Base-by-base conservation (phyloP, 1,140 invertebrate genomes). In the Drosophila nannoptera region DNA sequence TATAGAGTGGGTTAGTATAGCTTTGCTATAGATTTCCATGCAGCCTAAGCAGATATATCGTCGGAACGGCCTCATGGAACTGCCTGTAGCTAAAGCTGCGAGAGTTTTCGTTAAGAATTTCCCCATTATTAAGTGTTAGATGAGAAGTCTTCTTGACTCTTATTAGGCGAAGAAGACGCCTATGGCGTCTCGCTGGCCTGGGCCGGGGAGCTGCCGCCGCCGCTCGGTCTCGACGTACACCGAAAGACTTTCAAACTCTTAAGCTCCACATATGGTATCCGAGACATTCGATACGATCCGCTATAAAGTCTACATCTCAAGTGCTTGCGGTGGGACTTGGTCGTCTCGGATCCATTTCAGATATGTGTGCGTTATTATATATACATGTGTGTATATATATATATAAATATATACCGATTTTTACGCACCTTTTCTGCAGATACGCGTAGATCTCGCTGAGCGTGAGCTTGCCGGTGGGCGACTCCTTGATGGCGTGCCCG, bases 401-500 rank as follows among this genome's bases (percentile, higher is more conserved):
- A 22, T 43, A 7, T 43, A 7, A 8, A 22, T 45, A 22, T 22
- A 4, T 40, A 3, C 11, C 6, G 5, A 35, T 31, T 50, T 35
- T 56, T 31, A 94, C 91, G 78, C 94, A 96, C 67, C 93, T 92
- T 73, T 92, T 91, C 75, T 97, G 95, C 0, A 98, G 91, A 87
- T 95, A 97, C 9, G 94, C 92, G 87, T 98, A 97, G 42, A 98
- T 98, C 90, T 97, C 97, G 61, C 94, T 96, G 0, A 98, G 92
- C 0, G 96, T 98, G 4, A 98, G 90, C 36, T 94, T 90, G 82
- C 97, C 97, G 5, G 93, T 93, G 0, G 97, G 96, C 9, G 97
- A 97, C 73, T 94, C 94, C 86, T 98, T 96, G 59, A 99, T 99
- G 1, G 98, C 98, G 96, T 99, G 99, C 0, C 98, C 97, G 33